These are phyloP conservation scores for Himalopsyche anomala DNA, from an alignment of 2,888 invertebrate genomes.

Conservation along the genomic window DNA sequence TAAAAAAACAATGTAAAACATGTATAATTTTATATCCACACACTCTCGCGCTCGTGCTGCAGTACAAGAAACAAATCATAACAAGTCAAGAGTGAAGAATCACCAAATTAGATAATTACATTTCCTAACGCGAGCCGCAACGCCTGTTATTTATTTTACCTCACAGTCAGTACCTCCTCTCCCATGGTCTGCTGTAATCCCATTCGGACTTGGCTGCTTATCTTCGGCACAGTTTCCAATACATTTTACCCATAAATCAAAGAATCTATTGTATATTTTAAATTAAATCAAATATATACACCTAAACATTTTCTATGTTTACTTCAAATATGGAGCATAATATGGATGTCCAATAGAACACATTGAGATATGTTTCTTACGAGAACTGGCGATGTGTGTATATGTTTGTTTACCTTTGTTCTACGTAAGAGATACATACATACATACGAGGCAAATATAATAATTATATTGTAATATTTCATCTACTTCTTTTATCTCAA, in stretches of 20 bases:
- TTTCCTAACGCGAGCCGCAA: slow-evolving; percentile 54
- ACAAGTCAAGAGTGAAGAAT: slow-evolving; percentile 60
- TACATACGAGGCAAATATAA: too few relatives aligned
- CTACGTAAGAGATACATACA: too few relatives aligned
- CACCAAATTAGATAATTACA: slow-evolving; percentile 63
- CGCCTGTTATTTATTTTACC: slow-evolving; percentile 59
- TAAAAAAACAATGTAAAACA: too few relatives aligned
- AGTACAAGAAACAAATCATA: slow-evolving; percentile 57
- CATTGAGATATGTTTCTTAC: too few relatives aligned
- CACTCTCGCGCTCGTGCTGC: slow-evolving; percentile 19
- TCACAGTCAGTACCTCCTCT: slow-evolving; percentile 29
- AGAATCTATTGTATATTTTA: not conserved
- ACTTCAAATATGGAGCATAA: too few relatives aligned
- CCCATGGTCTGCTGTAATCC: not conserved
- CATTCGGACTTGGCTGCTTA: not conserved
- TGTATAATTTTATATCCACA: not conserved
- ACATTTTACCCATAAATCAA: not conserved
- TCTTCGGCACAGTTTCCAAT: not conserved
- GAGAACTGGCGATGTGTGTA: too few relatives aligned
- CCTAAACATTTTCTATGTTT: too few relatives aligned
- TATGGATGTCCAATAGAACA: too few relatives aligned
- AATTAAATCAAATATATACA: too few relatives aligned
- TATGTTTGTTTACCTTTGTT: too few relatives aligned
- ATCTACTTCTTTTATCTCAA: not conserved
- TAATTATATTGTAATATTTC: too few relatives aligned